Conservation (phyloP, 2,113 vertebrate species). For the Clinocottus analis region DNA sequence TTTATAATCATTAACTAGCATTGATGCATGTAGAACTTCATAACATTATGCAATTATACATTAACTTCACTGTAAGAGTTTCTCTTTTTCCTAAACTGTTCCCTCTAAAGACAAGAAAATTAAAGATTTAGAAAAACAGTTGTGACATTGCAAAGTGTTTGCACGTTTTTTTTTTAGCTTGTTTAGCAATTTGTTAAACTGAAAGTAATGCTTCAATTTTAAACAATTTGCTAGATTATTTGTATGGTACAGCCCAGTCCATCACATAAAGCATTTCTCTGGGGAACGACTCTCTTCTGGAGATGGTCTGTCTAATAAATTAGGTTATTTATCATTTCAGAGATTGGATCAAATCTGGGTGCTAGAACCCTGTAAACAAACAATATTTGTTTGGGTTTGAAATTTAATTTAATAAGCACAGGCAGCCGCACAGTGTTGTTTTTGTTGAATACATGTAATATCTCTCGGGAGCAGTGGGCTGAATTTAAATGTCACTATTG, state of each 20-base stretch:
- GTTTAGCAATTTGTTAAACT: background rate
- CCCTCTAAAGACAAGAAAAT: background rate
- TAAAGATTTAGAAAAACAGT: background rate
- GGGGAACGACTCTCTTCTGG: background rate
- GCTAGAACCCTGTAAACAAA: background rate
- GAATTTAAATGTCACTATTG: constrained; percentile 52
- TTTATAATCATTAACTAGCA: background rate
- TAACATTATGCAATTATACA: background rate
- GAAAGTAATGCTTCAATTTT: background rate
- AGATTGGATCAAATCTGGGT: constrained; percentile 17
- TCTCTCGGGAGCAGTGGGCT: constrained; percentile 39
- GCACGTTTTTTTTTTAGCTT: background rate
- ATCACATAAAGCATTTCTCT: background rate
- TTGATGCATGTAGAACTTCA: background rate
- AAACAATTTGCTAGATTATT: background rate
- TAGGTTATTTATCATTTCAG: constrained; percentile 13
- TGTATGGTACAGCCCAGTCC: background rate
- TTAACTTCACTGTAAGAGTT: background rate
- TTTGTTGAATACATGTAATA: constrained; percentile 29
- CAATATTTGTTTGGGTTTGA: constrained; percentile 24
- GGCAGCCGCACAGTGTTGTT: constrained; percentile 1
- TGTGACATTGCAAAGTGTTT: background rate
- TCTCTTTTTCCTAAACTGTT: background rate
- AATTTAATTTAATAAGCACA: constrained; percentile 35
- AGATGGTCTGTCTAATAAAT: constrained; percentile 21